Percentiles rank a stretch among this genome's conserved stretches.
phyloP scores from a whole-genome alignment of 1,140 invertebrate species.

The Uloborus diversus region DNA sequence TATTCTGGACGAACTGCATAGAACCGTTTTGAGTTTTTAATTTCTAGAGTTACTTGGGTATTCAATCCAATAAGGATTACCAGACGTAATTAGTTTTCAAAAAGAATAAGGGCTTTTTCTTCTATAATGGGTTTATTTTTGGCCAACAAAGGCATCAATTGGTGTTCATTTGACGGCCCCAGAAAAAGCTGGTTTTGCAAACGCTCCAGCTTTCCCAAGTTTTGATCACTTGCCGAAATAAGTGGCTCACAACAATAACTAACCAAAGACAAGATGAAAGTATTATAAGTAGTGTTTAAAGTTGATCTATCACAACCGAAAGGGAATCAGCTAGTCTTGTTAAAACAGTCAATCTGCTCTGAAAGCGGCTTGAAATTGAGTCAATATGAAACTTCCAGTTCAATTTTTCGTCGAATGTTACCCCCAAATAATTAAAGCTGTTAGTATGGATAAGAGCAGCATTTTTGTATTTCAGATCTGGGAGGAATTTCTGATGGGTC shows the following conservation, averaged over 20 bases:
- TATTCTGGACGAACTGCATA: no score
- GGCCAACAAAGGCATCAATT: no score
- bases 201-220: not conserved
- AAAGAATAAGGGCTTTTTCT: no score
- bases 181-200: not conserved
- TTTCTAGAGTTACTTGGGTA: no score
- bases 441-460: not conserved
- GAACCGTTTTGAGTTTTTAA: no score
- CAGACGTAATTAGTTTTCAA: no score
- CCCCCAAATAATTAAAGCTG: not conserved
- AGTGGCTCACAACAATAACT: slow-evolving; percentile 2
- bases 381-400: slow-evolving; percentile 4
- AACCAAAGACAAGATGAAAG: slow-evolving; percentile 1
- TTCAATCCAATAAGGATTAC: no score
- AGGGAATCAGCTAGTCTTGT: not conserved
- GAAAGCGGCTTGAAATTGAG: not conserved
- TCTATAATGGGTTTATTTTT: no score
- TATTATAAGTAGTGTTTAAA: not conserved
- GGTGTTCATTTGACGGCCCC: not conserved
- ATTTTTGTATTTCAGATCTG: not conserved
- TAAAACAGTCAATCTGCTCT: not conserved
- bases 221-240: not conserved
- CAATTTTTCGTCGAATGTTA: slow-evolving; percentile 8
- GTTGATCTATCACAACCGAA: not conserved
- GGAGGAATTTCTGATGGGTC: not conserved